Evolutionary conservation across 1,140 invertebrate species (phyloP).

Genomic region (Vanessa tameamea): DNA sequence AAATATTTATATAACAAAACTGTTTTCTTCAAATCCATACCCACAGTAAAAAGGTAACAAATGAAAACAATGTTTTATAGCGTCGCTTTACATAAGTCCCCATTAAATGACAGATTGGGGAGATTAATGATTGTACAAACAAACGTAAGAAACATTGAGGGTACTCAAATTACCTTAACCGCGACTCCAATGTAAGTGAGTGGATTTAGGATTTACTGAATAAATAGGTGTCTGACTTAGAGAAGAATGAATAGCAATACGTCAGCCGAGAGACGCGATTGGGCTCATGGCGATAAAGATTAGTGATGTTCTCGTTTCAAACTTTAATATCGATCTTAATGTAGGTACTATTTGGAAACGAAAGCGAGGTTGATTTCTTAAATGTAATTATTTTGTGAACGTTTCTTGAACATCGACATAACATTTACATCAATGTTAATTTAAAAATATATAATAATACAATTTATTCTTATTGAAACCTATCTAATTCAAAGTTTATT

Average conservation of each 20-base stretch:
- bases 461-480: no score
- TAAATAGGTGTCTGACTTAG: constrained; percentile 58
- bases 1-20: no score
- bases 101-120: constrained; percentile 5
- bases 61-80: no score
- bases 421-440: no score
- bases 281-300: constrained; percentile 52
- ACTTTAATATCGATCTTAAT: constrained; percentile 30
- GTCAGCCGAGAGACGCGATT: constrained; percentile 59
- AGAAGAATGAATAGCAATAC: constrained; percentile 67
- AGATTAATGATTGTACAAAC: constrained; percentile 30
- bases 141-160: constrained; percentile 23
- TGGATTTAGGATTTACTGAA: constrained; percentile 54
- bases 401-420: neutral
- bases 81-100: constrained; percentile 22
- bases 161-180: constrained; percentile 37
- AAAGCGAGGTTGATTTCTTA: neutral
- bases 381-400: neutral
- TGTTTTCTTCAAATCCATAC: no score
- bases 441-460: no score
- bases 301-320: constrained; percentile 41
- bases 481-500: no score
- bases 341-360: no score
- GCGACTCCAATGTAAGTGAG: constrained; percentile 27
- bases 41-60: no score